phyloP scores from a whole-genome alignment of 2,797 vertebrate genomes.

The Falco columbarius region DNA sequence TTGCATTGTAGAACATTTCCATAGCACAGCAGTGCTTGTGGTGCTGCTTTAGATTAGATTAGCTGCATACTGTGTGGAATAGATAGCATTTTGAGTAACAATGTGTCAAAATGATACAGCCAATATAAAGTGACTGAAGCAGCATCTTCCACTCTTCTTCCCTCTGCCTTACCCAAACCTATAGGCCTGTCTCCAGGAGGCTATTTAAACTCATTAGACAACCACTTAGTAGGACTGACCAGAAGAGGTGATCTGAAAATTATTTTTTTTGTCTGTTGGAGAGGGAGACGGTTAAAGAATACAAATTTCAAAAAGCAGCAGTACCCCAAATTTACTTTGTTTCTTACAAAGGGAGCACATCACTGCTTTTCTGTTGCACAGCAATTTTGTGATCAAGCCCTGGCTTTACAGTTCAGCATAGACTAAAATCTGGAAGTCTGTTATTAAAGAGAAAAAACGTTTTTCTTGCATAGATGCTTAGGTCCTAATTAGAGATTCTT shows the following conservation, averaged over 20 bases:
- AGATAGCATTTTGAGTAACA: constrained; percentile 60
- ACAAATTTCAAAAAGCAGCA: neutral
- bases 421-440: neutral
- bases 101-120: constrained; percentile 59
- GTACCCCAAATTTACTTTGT: neutral
- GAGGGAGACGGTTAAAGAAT: neutral
- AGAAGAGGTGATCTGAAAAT: neutral
- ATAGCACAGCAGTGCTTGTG: constrained; percentile 51
- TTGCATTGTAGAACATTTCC: constrained; percentile 63
- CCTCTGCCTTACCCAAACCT: neutral
- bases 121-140: neutral
- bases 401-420: neutral
- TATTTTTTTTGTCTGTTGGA: neutral
- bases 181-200: neutral
- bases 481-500: neutral
- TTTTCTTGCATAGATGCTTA: neutral
- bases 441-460: neutral
- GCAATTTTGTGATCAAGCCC: neutral
- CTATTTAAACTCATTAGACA: constrained; percentile 30
- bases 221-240: neutral
- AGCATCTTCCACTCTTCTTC: neutral
- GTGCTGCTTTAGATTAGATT: constrained; percentile 71
- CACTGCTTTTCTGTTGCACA: neutral
- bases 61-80: constrained; percentile 71
- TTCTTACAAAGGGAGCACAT: neutral